Conservation (phyloP, 2,797 vertebrate genomes). For the Gobionotothen gibberifrons region DNA sequence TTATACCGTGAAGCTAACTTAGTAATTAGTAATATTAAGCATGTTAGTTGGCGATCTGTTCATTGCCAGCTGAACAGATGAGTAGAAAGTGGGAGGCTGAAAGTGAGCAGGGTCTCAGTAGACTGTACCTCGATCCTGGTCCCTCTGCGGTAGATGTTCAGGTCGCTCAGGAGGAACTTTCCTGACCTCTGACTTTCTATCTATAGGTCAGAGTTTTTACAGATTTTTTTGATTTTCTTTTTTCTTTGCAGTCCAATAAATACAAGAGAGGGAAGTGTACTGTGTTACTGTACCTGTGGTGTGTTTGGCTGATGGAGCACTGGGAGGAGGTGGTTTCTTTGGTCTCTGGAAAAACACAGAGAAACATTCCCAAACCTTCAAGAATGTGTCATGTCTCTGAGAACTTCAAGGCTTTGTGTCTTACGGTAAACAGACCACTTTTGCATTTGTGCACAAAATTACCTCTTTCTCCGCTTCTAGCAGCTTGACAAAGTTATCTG, state of each 20-base stretch:
- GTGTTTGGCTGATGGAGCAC: conserved; percentile 90
- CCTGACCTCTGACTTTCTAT: conserved; percentile 92
- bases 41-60: conserved; percentile 24
- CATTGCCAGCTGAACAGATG: conserved; percentile 4
- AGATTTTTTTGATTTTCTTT: conserved; percentile 22
- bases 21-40: background rate
- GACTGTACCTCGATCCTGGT: conserved; percentile 92
- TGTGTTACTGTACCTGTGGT: conserved; percentile 85
- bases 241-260: background rate
- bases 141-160: conserved; percentile 92
- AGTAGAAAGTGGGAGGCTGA: conserved; percentile 8
- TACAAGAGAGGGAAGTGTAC: background rate
- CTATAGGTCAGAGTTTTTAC: conserved; percentile 80
- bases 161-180: conserved; percentile 96
- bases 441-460: conserved; percentile 27
- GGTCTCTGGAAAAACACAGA: conserved; percentile 89
- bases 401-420: background rate
- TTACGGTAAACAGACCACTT: background rate
- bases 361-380: conserved; percentile 2
- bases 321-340: conserved; percentile 97
- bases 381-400: background rate
- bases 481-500: conserved; percentile 98
- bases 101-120: background rate
- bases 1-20: background rate
- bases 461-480: conserved; percentile 97